Evolutionary conservation across 2,888 invertebrate species (phyloP), one percentile per base, ranked within the genome.

Genomic region (Temnothorax rugatulus): DNA sequence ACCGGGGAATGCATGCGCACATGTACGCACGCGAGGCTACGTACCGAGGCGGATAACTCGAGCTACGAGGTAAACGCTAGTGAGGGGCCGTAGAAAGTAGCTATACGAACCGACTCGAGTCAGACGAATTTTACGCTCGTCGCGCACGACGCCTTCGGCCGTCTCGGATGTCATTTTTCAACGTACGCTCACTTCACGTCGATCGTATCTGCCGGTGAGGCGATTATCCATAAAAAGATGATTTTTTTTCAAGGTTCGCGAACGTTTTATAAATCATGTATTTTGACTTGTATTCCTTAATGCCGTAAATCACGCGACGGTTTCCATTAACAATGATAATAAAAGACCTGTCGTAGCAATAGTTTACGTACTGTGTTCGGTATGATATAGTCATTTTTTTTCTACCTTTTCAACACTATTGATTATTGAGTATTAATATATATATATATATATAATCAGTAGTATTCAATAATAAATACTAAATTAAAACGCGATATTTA

Each of bases 61-160:
- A 4, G 47, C 9, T 21, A 15, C n/a, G 38, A 47, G 63, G 86
- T 69, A 71, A 84, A 77, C 83, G 82, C 7, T 71, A 61, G 61
- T 74, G 79, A 83, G 83, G 74, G 57, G 84, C 84, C 88, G 89
- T 47, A 87, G 90, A 91, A 92, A 92, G 92, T 91, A 76, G 89
- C 89, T 25, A 7, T 41, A 21, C 86, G 86, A 73, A 41, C 76
- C 85, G 84, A 82, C 84, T 82, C 82, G 79, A 82, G 86, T 84
- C 87, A 71, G 84, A 88, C 87, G 54, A 79, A 79, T 79, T 79
- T 79, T 79, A 79, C 77, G 77, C 77, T 79, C 54, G 59, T 59
- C 57, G 74, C 73, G 18, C 54, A 57, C 73, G 47, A 54, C 44
- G 77, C 68, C 52, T 68, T 41, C 52, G 73, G 25, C 59, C 25